phyloP scores from a whole-genome alignment of 2,888 invertebrate genomes.

The Orthosia gracilis region DNA sequence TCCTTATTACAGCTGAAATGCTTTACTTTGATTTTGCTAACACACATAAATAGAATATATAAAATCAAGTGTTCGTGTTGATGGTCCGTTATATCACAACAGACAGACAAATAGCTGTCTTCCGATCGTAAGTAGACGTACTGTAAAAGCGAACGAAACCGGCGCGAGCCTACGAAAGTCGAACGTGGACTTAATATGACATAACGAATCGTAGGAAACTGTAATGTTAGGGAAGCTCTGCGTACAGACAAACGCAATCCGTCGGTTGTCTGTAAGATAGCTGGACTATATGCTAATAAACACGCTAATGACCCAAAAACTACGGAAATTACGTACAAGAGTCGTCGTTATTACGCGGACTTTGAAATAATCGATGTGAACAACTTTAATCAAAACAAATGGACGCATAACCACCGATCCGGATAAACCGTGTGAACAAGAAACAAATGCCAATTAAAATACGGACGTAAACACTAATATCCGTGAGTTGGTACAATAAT shows the following conservation, averaged over 20 bases:
- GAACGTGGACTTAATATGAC: constrained; percentile 69
- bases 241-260: constrained; percentile 10
- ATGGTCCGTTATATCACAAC: constrained; percentile 64
- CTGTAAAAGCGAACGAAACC: constrained; percentile 67
- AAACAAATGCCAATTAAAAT: constrained; percentile 74
- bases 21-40: constrained; percentile 1
- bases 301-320: constrained; percentile 45
- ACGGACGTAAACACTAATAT: constrained; percentile 73
- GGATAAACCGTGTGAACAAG: constrained; percentile 70
- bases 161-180: constrained; percentile 71
- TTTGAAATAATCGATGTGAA: constrained; percentile 29
- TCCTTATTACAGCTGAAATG: constrained; percentile 31
- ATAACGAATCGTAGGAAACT: constrained; percentile 67
- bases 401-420: constrained; percentile 52
- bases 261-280: not conserved
- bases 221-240: constrained; percentile 48
- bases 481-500: constrained; percentile 59
- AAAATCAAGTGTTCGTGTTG: constrained; percentile 53
- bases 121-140: constrained; percentile 66
- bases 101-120: constrained; percentile 69
- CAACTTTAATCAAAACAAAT: constrained; percentile 43
- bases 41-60: constrained; percentile 29
- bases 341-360: constrained; percentile 22
- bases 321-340: constrained; percentile 52
- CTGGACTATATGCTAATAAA: constrained; percentile 34